Evolutionary conservation across 2,797 vertebrate species (phyloP), one percentile per base, ranked within the genome.

Genomic region (Pangasius larnaudii): DNA sequence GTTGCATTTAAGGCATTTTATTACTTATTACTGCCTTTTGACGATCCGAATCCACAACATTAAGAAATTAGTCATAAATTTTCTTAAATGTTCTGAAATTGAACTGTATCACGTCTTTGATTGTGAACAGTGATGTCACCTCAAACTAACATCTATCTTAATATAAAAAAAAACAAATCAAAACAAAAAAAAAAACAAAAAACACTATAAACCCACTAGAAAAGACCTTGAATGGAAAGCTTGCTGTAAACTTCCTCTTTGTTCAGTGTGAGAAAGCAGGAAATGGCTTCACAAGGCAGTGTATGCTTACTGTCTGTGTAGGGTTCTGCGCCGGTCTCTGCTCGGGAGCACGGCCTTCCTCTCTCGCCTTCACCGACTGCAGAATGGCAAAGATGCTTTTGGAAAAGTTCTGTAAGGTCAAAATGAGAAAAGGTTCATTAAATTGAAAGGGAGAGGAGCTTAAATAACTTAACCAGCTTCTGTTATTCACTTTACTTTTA

Each of bases 331-430:
- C 95, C 33, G 98, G 98, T 92, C 99, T 97, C 92, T 99, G 99
- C 90, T 99, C 99, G 0, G 98, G 98, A 3, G 98, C 98, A 87
- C 98, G 96, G 0, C 99, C 99, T 93, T 99, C 99, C 94, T 99
- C 99, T 95, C 98, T 96, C 92, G 98, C 98, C 96, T 99, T 99
- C 82, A 99, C 98, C 0, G 98, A 99, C 85, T 99, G 98, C 93
- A 99, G 97, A 93, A 99, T 99, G 85, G 98, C 98, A 95, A 99
- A 99, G 92, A 99, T 99, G 93, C 98, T 99, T 96, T 99, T 99
- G 89, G 98, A 98, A 93, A 99, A 99, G 92, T 99, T 99, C 99
- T 99, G 94, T 49, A 95, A 94, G 56, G 19, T 2, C 1, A 13
- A 80, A 22, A 10, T 8, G 53, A n/a, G 18, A 13, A 36, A 79